These are phyloP conservation scores for Catostylus mosaicus DNA, from an alignment of 30 jellyfish, hydroid and myxozoan genomes.

Conservation along the genomic window DNA sequence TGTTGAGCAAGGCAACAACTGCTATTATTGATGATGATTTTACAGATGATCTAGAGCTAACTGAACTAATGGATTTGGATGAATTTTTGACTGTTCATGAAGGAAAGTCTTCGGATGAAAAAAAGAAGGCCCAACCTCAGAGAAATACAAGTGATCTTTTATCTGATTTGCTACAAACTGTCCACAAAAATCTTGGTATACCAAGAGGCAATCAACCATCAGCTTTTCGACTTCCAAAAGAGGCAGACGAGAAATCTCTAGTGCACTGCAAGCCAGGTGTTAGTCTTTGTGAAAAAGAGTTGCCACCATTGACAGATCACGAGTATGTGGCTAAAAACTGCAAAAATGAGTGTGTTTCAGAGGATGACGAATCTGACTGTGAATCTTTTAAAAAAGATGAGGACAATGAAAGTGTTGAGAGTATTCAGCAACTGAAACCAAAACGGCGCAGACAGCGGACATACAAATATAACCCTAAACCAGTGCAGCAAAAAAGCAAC, in stretches of 20 bases:
- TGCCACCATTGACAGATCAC: conserved; percentile 13
- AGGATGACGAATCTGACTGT: conserved; percentile 26
- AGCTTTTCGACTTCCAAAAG: conserved; percentile 34
- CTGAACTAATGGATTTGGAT: conserved; percentile 50
- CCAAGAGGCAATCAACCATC: conserved; percentile 54
- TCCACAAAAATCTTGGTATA: conserved; percentile 54
- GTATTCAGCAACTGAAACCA: conserved; percentile 6
- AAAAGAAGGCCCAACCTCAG: not conserved
- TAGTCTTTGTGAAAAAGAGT: not conserved
- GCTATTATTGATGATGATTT: conserved; percentile 1
- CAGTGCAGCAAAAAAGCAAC: conserved; percentile 80
- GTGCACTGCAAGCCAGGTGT: not conserved
- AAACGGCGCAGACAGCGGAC: conserved; percentile 72
- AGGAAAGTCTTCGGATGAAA: conserved; percentile 21
- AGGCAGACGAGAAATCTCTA: not conserved
- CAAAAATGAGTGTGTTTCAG: conserved; percentile 3
- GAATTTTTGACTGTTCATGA: conserved; percentile 39
- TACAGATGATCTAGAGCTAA: conserved; percentile 2
- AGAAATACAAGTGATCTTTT: conserved; percentile 47
- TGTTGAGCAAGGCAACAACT: no score
- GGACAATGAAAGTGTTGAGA: not conserved
- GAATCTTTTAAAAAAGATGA: no score
- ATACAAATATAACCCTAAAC: conserved; percentile 89
- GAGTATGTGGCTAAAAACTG: conserved; percentile 25
- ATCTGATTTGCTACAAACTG: conserved; percentile 45